Conservation (phyloP, 2,113 vertebrate species). For the Emydura subglobosa region DNA sequence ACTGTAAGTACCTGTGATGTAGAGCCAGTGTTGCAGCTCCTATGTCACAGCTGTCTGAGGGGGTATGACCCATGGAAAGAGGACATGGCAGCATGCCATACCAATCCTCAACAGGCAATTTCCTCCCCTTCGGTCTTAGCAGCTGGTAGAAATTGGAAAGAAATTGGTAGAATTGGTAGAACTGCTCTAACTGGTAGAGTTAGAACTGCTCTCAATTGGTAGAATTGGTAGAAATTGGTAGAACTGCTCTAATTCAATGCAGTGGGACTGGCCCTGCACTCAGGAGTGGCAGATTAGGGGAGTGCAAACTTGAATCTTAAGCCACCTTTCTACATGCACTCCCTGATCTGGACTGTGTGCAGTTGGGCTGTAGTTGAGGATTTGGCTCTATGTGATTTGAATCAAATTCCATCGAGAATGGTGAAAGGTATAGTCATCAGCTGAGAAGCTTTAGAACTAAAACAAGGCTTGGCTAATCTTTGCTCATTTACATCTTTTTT, state of each 20-base stretch:
- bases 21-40: too few relatives aligned
- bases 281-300: neutral
- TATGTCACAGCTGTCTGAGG: too few relatives aligned
- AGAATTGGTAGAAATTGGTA: neutral
- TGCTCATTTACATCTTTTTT: neutral
- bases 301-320: neutral
- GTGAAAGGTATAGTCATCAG: neutral
- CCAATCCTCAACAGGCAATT: neutral
- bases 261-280: neutral
- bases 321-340: neutral
- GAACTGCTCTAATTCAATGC: neutral
- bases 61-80: too few relatives aligned
- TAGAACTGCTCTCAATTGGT: too few relatives aligned
- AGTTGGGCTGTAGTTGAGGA: neutral
- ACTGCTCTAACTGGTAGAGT: too few relatives aligned
- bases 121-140: neutral
- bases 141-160: neutral
- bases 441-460: neutral
- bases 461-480: neutral
- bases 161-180: too few relatives aligned
- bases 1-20: too few relatives aligned
- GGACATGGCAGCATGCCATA: neutral
- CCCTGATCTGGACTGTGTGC: accelerated
- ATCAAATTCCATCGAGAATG: neutral
- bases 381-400: neutral